Percentiles rank a stretch among this genome's conserved stretches.
These are phyloP conservation scores for Pristiophorus japonicus DNA, from an alignment of 2,113 vertebrate species.

Conservation along the genomic window DNA sequence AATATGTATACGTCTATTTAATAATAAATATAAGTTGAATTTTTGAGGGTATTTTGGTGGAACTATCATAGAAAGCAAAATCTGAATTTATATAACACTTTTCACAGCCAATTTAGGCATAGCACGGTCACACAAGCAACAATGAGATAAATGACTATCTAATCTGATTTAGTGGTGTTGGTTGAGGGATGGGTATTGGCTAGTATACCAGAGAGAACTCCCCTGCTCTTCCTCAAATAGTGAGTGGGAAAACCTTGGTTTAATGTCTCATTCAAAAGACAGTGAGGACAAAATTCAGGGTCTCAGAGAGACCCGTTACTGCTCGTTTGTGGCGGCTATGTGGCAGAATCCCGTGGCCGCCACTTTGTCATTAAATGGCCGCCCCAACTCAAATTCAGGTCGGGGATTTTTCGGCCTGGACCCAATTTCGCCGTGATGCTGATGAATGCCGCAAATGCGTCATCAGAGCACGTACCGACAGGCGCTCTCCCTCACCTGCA, in stretches of 20 bases:
- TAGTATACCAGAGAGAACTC: not conserved
- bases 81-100: not conserved
- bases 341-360: too few species aligned
- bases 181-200: not conserved
- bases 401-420: too few species aligned
- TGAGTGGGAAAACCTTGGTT: too few species aligned
- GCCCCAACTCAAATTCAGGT: too few species aligned
- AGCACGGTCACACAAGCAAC: not conserved
- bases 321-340: too few species aligned
- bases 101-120: not conserved
- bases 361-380: too few species aligned
- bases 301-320: too few species aligned
- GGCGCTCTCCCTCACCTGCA: too few species aligned
- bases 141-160: not conserved
- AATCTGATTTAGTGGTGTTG: not conserved
- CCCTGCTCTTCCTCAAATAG: not conserved
- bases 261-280: not conserved
- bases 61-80: not conserved
- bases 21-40: not conserved
- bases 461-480: too few species aligned
- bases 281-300: too few species aligned
- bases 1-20: not conserved
- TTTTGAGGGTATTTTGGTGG: not conserved
- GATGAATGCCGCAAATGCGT: too few species aligned
- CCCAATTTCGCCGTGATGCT: too few species aligned